Evolutionary conservation across 2,888 invertebrate species (phyloP), one percentile per base, ranked within the genome.

Genomic region (Xanthorhoe designata): DNA sequence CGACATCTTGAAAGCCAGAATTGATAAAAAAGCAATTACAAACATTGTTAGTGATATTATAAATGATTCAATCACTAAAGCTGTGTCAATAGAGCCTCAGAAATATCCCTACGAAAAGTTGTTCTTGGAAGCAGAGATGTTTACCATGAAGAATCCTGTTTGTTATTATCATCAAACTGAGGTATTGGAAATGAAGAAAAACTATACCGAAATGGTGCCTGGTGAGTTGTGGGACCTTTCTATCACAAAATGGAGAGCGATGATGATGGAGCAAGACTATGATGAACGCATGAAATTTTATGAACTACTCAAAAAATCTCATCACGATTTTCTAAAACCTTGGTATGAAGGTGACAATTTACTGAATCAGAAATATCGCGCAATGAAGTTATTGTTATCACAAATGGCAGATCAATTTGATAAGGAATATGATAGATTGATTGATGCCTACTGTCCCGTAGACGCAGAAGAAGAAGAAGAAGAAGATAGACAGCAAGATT

Each of bases 151-250:
- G 69, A 93, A 93, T 73, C 89, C 90, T 0, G 85, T 90, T 35
- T 91, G 89, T 60, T 92, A 81, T 65, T 93, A 92, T 70, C 92
- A 92, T 69, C 92, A 93, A 72, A 88, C 91, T 8, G 89, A 91
- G 74, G 88, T 93, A 0, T 65, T 69, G 32, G 85, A 83, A 73
- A 82, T 93, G 83, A 87, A 82, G 57, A 79, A 81, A 4, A 38
- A 79, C 3, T 92, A 86, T 55, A 70, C 68, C 8, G 87, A 90
- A 75, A 88, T 93, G 87, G 69, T 55, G 4, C 75, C 79, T 0
- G 74, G 68, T 0, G 62, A 80, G 49, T 6, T 56, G 10, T 93
- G 93, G 93, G 87, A 92, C 64, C 72, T 92, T 6, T 89, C 91
- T 0, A 86, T 92, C 65, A 18, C 29, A 1, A 83, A 78, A 59